Evolutionary conservation across 1,140 invertebrate genomes (phyloP).

Genomic region (Brachionus rubens): DNA sequence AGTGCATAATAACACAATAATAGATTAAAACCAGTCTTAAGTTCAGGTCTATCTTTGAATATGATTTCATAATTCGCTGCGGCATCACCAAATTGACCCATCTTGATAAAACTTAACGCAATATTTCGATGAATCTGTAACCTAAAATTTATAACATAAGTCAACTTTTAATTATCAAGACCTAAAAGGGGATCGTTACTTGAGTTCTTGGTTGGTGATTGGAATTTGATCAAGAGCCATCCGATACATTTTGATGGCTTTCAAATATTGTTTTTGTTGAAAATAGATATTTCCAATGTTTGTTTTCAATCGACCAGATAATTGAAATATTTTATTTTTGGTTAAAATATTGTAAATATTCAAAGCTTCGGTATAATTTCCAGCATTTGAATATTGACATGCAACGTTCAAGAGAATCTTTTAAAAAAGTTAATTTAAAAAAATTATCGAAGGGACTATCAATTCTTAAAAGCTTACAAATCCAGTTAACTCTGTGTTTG

Average conservation of each 20-base stretch:
- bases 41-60: conserved; percentile 88
- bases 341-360: conserved; percentile 80
- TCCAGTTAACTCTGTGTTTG: conserved; percentile 89
- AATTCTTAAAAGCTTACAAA: conserved; percentile 66
- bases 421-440: conserved; percentile 48
- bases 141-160: conserved; percentile 67
- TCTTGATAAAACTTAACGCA: conserved; percentile 86
- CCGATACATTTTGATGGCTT: conserved; percentile 93
- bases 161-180: too few relatives aligned
- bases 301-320: conserved; percentile 75
- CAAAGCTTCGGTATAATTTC: conserved; percentile 89
- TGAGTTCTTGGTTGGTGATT: conserved; percentile 79
- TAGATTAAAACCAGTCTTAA: conserved; percentile 80
- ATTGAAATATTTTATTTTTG: conserved; percentile 62
- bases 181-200: too few relatives aligned
- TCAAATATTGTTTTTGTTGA: conserved; percentile 84
- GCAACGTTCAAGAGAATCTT: conserved; percentile 89
- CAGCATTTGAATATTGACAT: conserved; percentile 84
- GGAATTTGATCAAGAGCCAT: conserved; percentile 94
- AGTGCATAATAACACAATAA: conserved; percentile 88
- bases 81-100: conserved; percentile 92
- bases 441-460: conserved; percentile 42
- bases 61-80: conserved; percentile 94
- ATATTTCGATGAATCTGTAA: conserved; percentile 98
- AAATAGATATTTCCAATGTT: conserved; percentile 99